Evolutionary conservation across 2,113 vertebrate species (phyloP).

Genomic region (Diadophis punctatus): DNA sequence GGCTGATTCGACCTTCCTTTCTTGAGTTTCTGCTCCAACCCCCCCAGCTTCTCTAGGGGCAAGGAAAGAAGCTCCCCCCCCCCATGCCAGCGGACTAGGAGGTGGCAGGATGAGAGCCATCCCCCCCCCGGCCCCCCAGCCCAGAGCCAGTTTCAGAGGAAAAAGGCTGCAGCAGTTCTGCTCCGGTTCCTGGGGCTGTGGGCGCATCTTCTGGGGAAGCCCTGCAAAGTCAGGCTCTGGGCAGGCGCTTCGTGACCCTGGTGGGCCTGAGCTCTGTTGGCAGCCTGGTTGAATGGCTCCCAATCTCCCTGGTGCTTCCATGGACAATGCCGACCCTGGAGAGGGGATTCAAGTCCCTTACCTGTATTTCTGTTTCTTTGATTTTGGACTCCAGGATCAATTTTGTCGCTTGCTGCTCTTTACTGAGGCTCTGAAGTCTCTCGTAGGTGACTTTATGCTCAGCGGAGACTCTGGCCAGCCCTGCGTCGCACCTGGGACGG

Average conservation of each 20-base stretch:
- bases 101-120: not conserved
- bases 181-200: not conserved
- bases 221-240: not conserved
- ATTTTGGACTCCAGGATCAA: slow-evolving; percentile 81
- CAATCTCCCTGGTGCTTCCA: not conserved
- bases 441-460: slow-evolving; percentile 74
- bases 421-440: slow-evolving; percentile 73
- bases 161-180: not conserved
- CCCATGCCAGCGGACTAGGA: not conserved
- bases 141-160: not conserved
- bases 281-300: not conserved
- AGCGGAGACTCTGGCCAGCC: slow-evolving; percentile 74
- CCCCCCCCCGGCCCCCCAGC: not conserved
- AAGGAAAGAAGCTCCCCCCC: not conserved
- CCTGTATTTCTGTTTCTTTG: slow-evolving; percentile 80
- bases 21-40: not conserved
- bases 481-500: slow-evolving; percentile 71
- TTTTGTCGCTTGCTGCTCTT: slow-evolving; percentile 75
- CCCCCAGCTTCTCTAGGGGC: not conserved
- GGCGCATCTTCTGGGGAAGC: not conserved
- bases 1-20: not conserved
- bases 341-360: slow-evolving; percentile 28
- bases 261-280: not conserved
- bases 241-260: not conserved
- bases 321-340: not conserved